Conservation (phyloP, 2,113 vertebrate species). For the Pandion haliaetus region DNA sequence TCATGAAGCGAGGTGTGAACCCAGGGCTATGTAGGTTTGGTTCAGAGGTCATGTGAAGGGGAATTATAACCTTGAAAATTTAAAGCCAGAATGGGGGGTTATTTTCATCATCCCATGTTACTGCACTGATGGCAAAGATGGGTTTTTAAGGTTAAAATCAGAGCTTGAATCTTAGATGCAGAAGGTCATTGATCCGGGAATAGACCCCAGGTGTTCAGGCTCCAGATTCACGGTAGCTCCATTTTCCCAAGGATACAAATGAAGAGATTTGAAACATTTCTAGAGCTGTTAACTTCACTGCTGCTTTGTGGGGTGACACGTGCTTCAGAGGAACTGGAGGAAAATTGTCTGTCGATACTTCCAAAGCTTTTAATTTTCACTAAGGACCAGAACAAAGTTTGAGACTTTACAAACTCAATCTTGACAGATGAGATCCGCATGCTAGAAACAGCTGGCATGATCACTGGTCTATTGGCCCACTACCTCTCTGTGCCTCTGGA, state of each 20-base stretch:
- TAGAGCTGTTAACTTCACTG: background rate
- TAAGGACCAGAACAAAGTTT: background rate
- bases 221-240: background rate
- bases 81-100: background rate
- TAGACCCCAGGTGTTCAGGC: background rate
- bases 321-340: background rate
- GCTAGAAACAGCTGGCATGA: background rate
- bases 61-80: background rate
- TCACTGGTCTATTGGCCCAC: background rate
- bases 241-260: background rate
- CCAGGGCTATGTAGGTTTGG: background rate
- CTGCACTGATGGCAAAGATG: background rate
- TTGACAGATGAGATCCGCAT: background rate
- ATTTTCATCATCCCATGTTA: background rate
- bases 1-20: constrained; percentile 8
- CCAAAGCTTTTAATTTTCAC: background rate
- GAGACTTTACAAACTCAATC: background rate
- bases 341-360: background rate
- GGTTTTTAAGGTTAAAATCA: background rate
- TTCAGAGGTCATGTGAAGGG: constrained; percentile 36
- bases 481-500: background rate
- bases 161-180: background rate
- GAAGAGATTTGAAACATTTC: background rate
- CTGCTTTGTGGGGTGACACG: accelerated
- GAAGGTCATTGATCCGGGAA: background rate